Base-by-base conservation (phyloP, 2,797 vertebrate species). In the Amblyraja radiata region DNA sequence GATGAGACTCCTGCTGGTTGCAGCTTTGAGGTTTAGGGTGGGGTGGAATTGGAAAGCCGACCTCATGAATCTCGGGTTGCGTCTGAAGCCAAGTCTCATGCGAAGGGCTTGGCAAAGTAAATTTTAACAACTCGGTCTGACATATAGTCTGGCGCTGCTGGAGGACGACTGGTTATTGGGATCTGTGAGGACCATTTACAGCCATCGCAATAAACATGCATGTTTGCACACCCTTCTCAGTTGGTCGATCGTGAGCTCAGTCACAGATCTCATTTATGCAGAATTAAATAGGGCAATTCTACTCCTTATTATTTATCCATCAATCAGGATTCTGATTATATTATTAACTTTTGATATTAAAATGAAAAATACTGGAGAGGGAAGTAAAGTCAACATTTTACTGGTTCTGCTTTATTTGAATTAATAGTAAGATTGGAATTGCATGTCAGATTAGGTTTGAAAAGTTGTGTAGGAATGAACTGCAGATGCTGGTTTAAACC, bases 31-130 rank as follows among this genome's bases (percentile, higher is more conserved):
- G 84, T 88, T 88, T 68, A 68, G 84, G 61, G 84, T 88, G 61
- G 84, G n/a, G 63, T 28, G n/a, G 81, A 84, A 61, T 54, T 84
- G 81, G 81, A 68, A 65, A 88, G 36, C 84, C 63, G 1, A 65
- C 84, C 84, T 88, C 61, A 68, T 68, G 61, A 88, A 88, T 16
- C 18, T 88, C 36, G n/a, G 63, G 68, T 88, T 36, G 84, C 32
- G 68, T 88, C 68, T 36, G 61, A 68, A 88, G 65, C 84, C 18
- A 16, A 68, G 68, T 68, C 61, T 21, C 36, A 36, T 18, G 6
- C 32, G 3, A 68, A 36, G 14, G 7, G 21, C 21, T 68, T 88
- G 84, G 84, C 61, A 68, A 88, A 88, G 28, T 18, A 36, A 11
- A 88, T 88, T 18, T 36, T 88, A 88, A 68, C 14, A 9, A 65